Base-by-base conservation (phyloP, 2,797 vertebrate species). In the Spondyliosoma cantharus region DNA sequence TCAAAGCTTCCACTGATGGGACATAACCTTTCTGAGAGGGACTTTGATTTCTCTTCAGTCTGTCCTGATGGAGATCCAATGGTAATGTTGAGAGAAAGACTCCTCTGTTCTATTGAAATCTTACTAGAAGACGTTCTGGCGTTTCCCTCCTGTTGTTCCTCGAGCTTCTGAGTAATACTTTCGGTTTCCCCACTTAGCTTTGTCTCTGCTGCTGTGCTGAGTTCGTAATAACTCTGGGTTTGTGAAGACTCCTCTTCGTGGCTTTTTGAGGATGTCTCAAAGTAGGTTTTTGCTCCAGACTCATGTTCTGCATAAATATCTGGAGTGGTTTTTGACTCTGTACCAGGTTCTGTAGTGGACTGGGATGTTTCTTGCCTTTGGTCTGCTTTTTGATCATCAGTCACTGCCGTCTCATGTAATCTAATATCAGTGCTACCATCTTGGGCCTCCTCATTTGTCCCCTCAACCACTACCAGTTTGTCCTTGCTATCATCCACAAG, bases 221-320 rank as follows among this genome's bases (percentile, higher is more conserved):
- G 91, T 88, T 98, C 97, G 71, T 97, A 97, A 91, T 97, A 97
- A 90, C 96, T 96, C 76, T 95, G 96, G 71, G 92, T 87, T 84
- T 93, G 91, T 54, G 92, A 82, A 24, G 78, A 68, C 9, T 87
- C 90, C 42, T 90, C 87, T 88, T 94, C 92, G 7, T 94, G 92
- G 89, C 92, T 96, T 91, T 95, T 86, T 75, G 95, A 90, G 46
- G 95, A 96, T 25, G 97, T 97, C 91, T 98, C 97, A 91, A 97
- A 97, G 91, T 97, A 97, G 22, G 76, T 86, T 63, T 91, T 83
- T 45, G 73, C 67, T 62, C 66, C 85, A 19, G 72, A 57, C 29
- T 74, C 12, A 0, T 56, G 59, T 5, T 73, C 60, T 32, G 46
- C 42, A 46, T 29, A 27, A 48, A 19, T 49, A 80, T 72, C 53